phyloP scores from a whole-genome alignment of 2,797 vertebrate genomes.

The Toxotes lorentzi region DNA sequence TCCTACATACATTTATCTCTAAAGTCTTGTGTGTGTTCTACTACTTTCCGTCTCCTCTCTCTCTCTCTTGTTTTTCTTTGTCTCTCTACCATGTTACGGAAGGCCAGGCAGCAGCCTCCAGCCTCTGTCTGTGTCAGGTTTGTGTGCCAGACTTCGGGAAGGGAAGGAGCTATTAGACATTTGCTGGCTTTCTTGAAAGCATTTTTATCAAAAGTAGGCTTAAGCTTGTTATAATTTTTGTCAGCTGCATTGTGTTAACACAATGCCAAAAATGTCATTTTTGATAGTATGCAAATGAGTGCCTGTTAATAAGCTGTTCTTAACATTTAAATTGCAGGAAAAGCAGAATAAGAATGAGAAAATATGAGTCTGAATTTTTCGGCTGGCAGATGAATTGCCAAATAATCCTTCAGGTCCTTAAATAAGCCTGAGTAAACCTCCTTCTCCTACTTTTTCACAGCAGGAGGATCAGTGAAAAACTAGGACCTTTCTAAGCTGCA shows the following conservation, averaged over 20 bases:
- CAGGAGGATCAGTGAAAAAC: conserved; percentile 12
- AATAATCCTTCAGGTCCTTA: background rate
- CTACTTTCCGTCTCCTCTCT: background rate
- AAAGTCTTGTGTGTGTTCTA: conserved; percentile 14
- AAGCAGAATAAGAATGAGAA: conserved; percentile 1
- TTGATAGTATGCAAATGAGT: conserved; percentile 24
- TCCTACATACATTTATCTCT: conserved; percentile 42
- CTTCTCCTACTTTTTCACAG: background rate
- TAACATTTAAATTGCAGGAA: conserved; percentile 10
- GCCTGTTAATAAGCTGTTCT: conserved; percentile 3
- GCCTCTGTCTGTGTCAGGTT: conserved; percentile 41
- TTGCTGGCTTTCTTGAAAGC: conserved; percentile 38
- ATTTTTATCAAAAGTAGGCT: conserved; percentile 28
- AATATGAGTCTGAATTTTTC: background rate
- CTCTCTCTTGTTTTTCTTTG: background rate
- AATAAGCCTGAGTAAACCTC: conserved; percentile 18
- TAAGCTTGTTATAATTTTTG: conserved; percentile 28
- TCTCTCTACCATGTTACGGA: conserved; percentile 20
- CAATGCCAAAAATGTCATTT: background rate
- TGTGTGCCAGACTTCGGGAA: conserved; percentile 33
- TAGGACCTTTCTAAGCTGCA: background rate
- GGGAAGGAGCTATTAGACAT: conserved; percentile 34
- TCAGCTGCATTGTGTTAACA: conserved; percentile 9
- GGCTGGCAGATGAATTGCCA: background rate
- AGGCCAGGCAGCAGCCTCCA: conserved; percentile 30